These are phyloP conservation scores for Meda fulgida DNA, from an alignment of 2,797 vertebrate genomes.

Conservation along the genomic window DNA sequence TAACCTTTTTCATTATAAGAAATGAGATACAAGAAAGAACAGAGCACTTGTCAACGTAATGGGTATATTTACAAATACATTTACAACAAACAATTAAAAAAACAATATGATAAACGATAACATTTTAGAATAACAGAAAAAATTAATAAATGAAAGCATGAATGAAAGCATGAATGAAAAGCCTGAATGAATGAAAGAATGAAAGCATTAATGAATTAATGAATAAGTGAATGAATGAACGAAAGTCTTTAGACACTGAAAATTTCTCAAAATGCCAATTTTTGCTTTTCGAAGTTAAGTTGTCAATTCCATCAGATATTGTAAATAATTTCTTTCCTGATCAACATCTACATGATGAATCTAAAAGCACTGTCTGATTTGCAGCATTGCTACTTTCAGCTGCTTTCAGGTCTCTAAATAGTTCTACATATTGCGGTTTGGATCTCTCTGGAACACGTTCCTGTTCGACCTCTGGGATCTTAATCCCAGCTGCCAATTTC, in stretches of 20 bases:
- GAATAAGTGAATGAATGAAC: too few species aligned
- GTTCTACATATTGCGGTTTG: background rate
- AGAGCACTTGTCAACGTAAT: background rate
- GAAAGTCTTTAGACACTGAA: background rate
- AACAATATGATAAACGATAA: too few species aligned
- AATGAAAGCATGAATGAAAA: background rate
- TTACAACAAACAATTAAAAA: too few species aligned
- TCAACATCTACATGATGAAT: background rate
- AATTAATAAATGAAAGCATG: background rate
- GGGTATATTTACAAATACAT: too few species aligned
- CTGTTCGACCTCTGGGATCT: constrained; percentile 5
- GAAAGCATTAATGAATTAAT: too few species aligned
- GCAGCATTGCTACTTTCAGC: background rate
- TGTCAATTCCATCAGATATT: background rate
- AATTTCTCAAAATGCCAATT: background rate
- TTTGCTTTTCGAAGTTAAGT: background rate
- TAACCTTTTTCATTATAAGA: background rate
- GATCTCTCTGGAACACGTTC: background rate
- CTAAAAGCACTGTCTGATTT: background rate
- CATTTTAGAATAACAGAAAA: too few species aligned
- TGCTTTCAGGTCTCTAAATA: background rate
- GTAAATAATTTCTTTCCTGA: background rate
- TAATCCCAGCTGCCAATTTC: constrained; percentile 34
- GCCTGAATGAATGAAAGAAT: too few species aligned
- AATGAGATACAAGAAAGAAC: background rate